Conservation (phyloP, 1,140 invertebrate genomes). For the Pachypsylla venusta region DNA sequence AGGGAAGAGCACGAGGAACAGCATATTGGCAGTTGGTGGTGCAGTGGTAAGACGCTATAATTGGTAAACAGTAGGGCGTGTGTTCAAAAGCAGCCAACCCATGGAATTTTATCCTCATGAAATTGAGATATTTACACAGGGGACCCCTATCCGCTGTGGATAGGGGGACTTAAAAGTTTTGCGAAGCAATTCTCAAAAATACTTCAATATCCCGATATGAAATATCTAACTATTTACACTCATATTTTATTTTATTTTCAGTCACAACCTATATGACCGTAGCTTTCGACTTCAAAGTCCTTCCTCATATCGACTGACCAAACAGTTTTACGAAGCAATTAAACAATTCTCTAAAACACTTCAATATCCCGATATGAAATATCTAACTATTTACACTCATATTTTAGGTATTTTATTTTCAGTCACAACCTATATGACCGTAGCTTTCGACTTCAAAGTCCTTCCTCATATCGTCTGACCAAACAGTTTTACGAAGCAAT, state of each 20-base stretch:
- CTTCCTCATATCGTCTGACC: conserved; percentile 30
- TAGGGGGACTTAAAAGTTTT: conserved; percentile 38
- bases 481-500: conserved; percentile 44
- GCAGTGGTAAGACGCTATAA: no score
- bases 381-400: conserved; percentile 24
- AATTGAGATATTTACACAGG: no score
- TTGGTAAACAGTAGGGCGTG: no score
- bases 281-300: conserved; percentile 35
- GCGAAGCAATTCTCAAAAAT: conserved; percentile 40
- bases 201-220: conserved; percentile 34
- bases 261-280: conserved; percentile 53
- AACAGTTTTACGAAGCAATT: conserved; percentile 44
- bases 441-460: conserved; percentile 33
- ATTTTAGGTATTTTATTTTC: conserved; percentile 10
- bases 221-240: conserved; percentile 30
- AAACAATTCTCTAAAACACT: conserved; percentile 38
- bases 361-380: conserved; percentile 34
- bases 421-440: conserved; percentile 55
- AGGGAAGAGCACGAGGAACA: no score
- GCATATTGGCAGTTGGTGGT: no score
- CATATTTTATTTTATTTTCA: conserved; percentile 21
- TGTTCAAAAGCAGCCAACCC: no score
- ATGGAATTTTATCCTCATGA: no score
- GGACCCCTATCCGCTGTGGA: no score
- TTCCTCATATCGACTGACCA: conserved; percentile 28